A percentile compares a stretch with the other conserved stretches of the same genome.
Conservation (phyloP, 2,888 invertebrate genomes). For the Ischnura elegans region DNA sequence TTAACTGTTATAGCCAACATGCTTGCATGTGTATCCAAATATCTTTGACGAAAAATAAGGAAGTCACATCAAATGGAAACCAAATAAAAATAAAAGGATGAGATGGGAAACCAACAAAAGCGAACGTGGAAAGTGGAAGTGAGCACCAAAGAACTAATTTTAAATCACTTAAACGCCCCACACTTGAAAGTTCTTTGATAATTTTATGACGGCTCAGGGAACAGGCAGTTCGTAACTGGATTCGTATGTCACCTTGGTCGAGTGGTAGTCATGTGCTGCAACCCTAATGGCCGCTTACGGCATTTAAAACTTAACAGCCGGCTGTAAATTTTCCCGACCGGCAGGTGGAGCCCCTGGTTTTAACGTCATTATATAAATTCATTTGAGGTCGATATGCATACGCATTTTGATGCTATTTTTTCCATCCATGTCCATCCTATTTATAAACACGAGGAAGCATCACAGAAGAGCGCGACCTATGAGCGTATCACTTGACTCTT, state of each 20-base stretch:
- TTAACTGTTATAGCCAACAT: too few relatives aligned
- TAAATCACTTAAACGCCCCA: background rate
- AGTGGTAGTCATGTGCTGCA: background rate
- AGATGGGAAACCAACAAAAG: background rate
- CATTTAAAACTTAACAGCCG: conserved; percentile 4
- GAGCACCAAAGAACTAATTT: background rate
- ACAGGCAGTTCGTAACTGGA: background rate
- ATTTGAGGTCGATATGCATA: background rate
- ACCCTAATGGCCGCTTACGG: conserved; percentile 25
- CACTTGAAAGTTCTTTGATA: conserved; percentile 3
- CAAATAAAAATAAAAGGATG: background rate
- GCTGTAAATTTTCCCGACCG: conserved; percentile 32
- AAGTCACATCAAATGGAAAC: background rate
- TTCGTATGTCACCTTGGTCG: conserved; percentile 4
- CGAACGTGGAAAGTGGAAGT: background rate
- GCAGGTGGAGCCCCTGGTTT: conserved; percentile 32
- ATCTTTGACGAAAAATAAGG: background rate
- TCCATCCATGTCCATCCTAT: background rate
- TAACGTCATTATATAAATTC: conserved; percentile 4
- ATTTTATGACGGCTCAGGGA: background rate
- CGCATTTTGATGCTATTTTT: too few relatives aligned
- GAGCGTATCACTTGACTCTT: background rate
- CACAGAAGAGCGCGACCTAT: background rate
- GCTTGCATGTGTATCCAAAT: background rate
- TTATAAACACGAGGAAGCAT: background rate